Conservation (phyloP, 30 jellyfish, hydroid and myxozoan genomes). For the Aurelia aurita region DNA sequence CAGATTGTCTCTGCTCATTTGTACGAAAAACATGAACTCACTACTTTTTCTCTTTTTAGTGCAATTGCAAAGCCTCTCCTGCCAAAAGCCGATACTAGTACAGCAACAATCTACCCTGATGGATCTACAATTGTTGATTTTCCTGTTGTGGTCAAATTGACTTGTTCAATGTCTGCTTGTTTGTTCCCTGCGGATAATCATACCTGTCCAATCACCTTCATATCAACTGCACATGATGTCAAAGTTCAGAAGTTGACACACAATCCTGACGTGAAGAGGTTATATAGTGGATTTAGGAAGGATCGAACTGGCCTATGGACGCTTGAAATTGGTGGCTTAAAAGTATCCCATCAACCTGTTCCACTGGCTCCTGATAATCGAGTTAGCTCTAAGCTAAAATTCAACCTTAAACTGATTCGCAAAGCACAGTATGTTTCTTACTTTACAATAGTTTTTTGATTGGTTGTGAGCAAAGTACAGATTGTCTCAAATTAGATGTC, state of each 20-base stretch:
- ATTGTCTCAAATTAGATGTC: too few species aligned
- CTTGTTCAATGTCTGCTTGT: slow-evolving; percentile 64
- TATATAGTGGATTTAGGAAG: slow-evolving; percentile 16
- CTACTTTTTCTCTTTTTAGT: slow-evolving; percentile 1
- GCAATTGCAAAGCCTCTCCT: slow-evolving; percentile 7
- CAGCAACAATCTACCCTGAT: slow-evolving; percentile 23
- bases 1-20: too few species aligned
- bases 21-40: too few species aligned
- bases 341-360: too few species aligned
- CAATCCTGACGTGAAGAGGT: neutral
- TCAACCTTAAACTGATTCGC: too few species aligned
- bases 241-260: neutral
- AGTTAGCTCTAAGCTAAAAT: too few species aligned
- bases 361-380: too few species aligned
- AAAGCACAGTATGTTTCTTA: too few species aligned
- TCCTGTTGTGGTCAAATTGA: slow-evolving; percentile 16
- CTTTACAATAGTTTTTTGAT: too few species aligned
- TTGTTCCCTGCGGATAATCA: slow-evolving; percentile 58
- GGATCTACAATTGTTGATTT: slow-evolving; percentile 34
- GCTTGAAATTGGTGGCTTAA: neutral
- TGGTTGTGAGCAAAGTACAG: too few species aligned
- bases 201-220: slow-evolving; percentile 22
- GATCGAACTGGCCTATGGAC: slow-evolving; percentile 50
- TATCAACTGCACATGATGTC: slow-evolving; percentile 11
- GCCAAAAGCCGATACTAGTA: slow-evolving; percentile 1